These are phyloP conservation scores for Antedon mediterranea DNA, from an alignment of 53 echinoderm and acorn worm species.

Conservation along the genomic window DNA sequence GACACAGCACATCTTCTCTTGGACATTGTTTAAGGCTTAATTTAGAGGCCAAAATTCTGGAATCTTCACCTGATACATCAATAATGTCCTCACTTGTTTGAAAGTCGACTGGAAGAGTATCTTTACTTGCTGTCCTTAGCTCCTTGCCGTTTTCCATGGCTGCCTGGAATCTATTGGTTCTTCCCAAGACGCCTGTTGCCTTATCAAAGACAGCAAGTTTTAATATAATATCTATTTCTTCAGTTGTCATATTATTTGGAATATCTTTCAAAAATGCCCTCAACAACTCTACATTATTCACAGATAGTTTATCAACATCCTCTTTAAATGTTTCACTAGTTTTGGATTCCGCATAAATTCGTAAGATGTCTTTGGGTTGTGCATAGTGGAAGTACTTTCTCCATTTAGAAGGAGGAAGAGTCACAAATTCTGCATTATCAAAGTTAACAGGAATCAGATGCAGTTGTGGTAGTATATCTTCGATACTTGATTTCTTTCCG, in stretches of 20 bases:
- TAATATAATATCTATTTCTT: neutral
- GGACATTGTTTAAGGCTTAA: neutral
- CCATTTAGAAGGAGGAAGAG: neutral
- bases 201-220: neutral
- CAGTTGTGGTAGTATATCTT: neutral
- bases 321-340: neutral
- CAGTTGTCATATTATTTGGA: neutral
- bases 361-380: neutral
- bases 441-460: neutral
- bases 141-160: neutral
- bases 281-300: neutral
- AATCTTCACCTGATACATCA: neutral
- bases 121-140: neutral
- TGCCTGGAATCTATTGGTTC: neutral
- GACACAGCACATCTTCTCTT: neutral
- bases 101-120: neutral
- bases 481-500: neutral
- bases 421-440: neutral
- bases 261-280: neutral
- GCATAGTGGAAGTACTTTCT: neutral
- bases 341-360: neutral
- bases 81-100: neutral
- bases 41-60: neutral
- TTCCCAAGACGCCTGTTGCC: neutral
- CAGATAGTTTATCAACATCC: neutral